Base-by-base conservation (phyloP, 2,113 vertebrate species). In the Albula goreensis region DNA sequence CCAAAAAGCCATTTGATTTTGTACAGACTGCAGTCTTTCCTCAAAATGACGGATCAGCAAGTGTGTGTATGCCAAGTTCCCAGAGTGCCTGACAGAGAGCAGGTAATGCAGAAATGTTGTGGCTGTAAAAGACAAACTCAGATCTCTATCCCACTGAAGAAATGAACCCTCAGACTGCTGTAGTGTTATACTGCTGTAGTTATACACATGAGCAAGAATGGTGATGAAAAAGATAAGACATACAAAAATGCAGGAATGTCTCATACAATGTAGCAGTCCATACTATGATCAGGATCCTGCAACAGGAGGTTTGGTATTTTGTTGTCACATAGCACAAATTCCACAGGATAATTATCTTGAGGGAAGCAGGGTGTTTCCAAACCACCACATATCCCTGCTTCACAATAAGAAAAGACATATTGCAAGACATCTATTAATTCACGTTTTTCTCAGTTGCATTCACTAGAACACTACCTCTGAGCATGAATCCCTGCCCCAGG, bases 31-130 rank as follows among this genome's bases (percentile, higher is more conserved):
- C 63, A 81, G 66, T 48, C 52, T 83, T 51, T 83, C 50, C 31
- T 48, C 60, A 85, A 41, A 81, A 63, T 52, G 51, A 78, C 25
- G 12, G 80, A 86, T 81, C 80, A 82, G 85, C 80, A 82, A 82
- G 31, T 82, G 50, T n/a, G 50, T 82, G 66, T 22, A 4, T 70
- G 80, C 80, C 80, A 86, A 77, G 66, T 78, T 82, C 66, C 17
- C 80, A 86, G 80, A 86, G 80, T 82, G 50, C 31, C 41, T 15
- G 70, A 86, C 50, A 83, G 81, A 52, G 50, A 82, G 17, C 50
- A 50, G 57, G 10, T 53, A 83, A 53, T 51, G 70, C 50, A 56
- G 50, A 78, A 49, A 53, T 86, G 50, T 50, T n/a, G 31, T 41
- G 81, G 80, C 2, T 11, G 80, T 10, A 70, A 17, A 74, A 66